Percentiles rank a stretch among this genome's conserved stretches.
These are phyloP conservation scores for Gastrophysa polygoni DNA, from an alignment of 2,888 invertebrate genomes.

Conservation along the genomic window DNA sequence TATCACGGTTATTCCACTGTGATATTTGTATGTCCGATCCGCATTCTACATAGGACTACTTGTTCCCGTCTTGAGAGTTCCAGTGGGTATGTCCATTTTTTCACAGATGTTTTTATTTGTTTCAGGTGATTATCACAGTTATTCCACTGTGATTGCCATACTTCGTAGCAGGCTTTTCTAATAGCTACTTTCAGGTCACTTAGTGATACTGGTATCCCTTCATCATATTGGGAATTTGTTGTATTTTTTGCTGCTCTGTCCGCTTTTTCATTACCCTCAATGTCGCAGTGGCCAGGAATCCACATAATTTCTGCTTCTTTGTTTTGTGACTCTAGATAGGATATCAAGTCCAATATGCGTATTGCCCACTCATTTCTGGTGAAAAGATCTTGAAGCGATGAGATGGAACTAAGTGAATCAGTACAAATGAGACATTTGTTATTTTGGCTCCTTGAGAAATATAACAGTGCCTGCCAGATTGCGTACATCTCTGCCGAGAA, in stretches of 20 bases:
- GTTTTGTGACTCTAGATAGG: neutral
- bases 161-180: neutral
- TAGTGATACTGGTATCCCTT: neutral
- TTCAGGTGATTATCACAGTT: neutral
- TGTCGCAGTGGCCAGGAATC: neutral
- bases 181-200: neutral
- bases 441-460: neutral
- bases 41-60: neutral
- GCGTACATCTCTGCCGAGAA: neutral
- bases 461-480: slow-evolving; percentile 8
- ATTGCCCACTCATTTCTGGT: neutral
- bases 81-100: neutral
- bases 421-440: neutral
- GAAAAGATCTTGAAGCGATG: neutral
- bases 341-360: neutral
- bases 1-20: no score
- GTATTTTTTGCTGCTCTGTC: neutral
- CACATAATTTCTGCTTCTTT: neutral
- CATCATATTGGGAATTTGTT: neutral
- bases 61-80: neutral
- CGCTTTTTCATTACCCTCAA: neutral
- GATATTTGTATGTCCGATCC: neutral
- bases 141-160: neutral
- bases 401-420: neutral
- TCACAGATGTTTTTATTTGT: neutral